Percentiles rank a stretch among this genome's conserved stretches.
Conservation (phyloP, 1,140 invertebrate species). For the Scaptomyza hsui region DNA sequence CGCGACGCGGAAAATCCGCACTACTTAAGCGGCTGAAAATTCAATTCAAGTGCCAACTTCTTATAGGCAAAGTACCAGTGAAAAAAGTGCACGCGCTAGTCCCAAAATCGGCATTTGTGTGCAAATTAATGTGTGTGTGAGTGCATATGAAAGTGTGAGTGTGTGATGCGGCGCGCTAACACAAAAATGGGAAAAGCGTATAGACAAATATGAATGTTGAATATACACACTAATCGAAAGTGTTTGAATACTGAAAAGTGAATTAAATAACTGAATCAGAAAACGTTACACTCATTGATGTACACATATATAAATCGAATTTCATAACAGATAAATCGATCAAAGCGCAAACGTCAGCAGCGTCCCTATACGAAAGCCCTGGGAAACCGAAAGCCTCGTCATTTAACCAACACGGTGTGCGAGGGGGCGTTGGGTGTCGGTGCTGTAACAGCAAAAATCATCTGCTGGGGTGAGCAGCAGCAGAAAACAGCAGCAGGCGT, state of each 20-base stretch:
- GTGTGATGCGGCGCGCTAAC: conserved; percentile 44
- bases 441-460: conserved; percentile 55
- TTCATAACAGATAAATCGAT: conserved; percentile 77
- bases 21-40: conserved; percentile 35
- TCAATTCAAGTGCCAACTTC: conserved; percentile 43
- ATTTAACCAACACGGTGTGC: conserved; percentile 22
- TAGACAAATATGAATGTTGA: conserved; percentile 64
- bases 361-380: conserved; percentile 45
- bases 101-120: conserved; percentile 39
- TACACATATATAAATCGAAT: conserved; percentile 45
- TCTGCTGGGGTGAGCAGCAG: conserved; percentile 53
- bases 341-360: conserved; percentile 47
- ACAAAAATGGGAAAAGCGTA: conserved; percentile 58
- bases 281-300: conserved; percentile 1
- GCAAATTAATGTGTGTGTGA: conserved; percentile 8
- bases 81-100: conserved; percentile 43
- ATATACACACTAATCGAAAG: conserved; percentile 30
- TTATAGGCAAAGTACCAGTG: conserved; percentile 20
- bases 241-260: conserved; percentile 12
- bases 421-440: conserved; percentile 27
- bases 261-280: conserved; percentile 10
- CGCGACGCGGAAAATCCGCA: conserved; percentile 35
- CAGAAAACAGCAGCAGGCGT: conserved; percentile 27
- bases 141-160: conserved; percentile 15
- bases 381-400: conserved; percentile 48